Base-by-base conservation (phyloP, 1,140 invertebrate species). In the Nephotettix cincticeps region DNA sequence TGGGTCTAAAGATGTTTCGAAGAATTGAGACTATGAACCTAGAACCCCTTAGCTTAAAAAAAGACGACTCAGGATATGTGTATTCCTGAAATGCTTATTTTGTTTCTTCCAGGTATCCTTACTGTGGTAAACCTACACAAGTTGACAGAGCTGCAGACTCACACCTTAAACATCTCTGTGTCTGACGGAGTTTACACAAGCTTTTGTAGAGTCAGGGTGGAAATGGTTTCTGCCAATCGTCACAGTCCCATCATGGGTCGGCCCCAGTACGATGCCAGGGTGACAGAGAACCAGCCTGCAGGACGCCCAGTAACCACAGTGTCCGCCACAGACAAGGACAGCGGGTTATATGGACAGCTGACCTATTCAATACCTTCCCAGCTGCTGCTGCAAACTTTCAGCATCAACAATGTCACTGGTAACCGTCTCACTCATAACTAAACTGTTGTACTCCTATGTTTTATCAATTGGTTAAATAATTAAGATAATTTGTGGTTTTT, bases 131-230 rank as follows among this genome's bases (percentile, higher is more conserved):
- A 87, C 74, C 83, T 88, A 56, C 83, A 88, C 45, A 85, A 87
- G 72, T 86, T 89, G 54, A 80, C 83, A n/a, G 83, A 87, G 36
- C 64, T 67, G 9, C 51, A 74, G 75, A 73, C 77, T 73, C 80
- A 79, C 72, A 82, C 89, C 73, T 81, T 96, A 6, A 97, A 97
- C 80, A 88, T 98, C 19, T 94, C 93, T 0, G 94, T 94, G 19
- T 95, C 93, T 32, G 95, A 98, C 83, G 94, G 94, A 2, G 91
- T 96, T 11, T 93, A 95, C 80, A 94, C 93, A 1, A 91, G 88
- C 56, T 95, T 94, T 80, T 87, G 93, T 0, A 81, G 91, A 56
- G 85, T 94, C 0, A 90, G 92, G 82, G 89, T 98, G 32, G 88
- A 89, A 72, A 87, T 96, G 45, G 80, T 92, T 30, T 89, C 92